These are phyloP conservation scores for Manis javanica DNA, from an alignment of 2,797 vertebrate species.

Conservation along the genomic window DNA sequence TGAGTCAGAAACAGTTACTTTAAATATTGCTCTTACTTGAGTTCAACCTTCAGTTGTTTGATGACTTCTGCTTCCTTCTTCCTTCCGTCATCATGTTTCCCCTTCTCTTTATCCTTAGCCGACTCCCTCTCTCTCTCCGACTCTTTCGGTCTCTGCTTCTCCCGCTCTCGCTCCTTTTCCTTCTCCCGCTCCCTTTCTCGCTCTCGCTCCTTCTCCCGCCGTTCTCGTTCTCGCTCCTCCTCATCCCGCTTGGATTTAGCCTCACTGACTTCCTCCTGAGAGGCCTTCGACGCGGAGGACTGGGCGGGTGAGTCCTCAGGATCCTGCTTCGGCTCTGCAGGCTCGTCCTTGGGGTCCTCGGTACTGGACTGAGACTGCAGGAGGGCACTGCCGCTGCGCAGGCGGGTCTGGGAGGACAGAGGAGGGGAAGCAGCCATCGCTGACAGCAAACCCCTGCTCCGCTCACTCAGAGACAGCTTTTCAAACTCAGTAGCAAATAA, in stretches of 20 bases:
- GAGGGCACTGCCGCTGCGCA: conserved; percentile 91
- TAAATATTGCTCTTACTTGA: conserved; percentile 91
- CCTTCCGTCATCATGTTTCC: conserved; percentile 90
- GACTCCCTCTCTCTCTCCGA: conserved; percentile 87
- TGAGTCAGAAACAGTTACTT: conserved; percentile 7
- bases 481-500: not conserved
- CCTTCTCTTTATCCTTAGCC: conserved; percentile 87
- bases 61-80: conserved; percentile 97
- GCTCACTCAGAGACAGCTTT: not conserved
- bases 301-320: conserved; percentile 89
- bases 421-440: not conserved
- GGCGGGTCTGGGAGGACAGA: conserved; percentile 88
- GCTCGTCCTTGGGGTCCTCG: conserved; percentile 95
- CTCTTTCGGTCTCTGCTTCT: conserved; percentile 88
- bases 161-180: conserved; percentile 86
- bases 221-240: conserved; percentile 87
- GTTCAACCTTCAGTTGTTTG: conserved; percentile 94
- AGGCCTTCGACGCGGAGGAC: conserved; percentile 71
- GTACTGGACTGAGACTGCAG: conserved; percentile 95
- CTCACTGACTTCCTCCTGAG: conserved; percentile 84
- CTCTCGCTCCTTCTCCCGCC: conserved; percentile 91
- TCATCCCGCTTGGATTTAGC: conserved; percentile 88
- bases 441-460: rapidly evolving
- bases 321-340: conserved; percentile 90
- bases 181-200: conserved; percentile 87